Base-by-base conservation (phyloP, 1,140 invertebrate species). In the Tenebrio molitor region DNA sequence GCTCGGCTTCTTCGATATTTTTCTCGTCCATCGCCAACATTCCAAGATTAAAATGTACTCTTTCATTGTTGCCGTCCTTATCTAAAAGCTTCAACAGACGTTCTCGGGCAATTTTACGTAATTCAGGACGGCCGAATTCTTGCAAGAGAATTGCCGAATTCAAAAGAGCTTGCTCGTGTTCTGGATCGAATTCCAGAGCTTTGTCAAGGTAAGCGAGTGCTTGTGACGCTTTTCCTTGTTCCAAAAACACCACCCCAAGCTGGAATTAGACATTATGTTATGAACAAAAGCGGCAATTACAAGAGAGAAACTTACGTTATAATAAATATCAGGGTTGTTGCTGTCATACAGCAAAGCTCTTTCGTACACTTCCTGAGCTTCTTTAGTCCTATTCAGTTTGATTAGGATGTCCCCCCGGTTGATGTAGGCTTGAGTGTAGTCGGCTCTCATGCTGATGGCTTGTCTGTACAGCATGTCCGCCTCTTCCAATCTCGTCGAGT, bases 351-450 rank as follows among this genome's bases (percentile, higher is more conserved):
- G 90, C 15, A 98, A 84, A 0, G 97, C 97, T 81, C 93, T 88
- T 81, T 97, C 95, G 81, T 98, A 99, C 16, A 97, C 95, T 81
- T 97, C 92, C 83, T 96, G 93, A 0, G 97, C 97, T 84, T 98
- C 96, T 80, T 95, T 92, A 2, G 95, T 97, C 72, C 95, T 90
- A 85, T 97, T 97, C 78, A 98, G 86, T 86, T 97, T 98, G 80
- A 99, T 94, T 41, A 98, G 88, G 82, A 99, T 94, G 85, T 98
- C 97, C 0, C 96, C 97, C 58, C 96, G 89, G 85, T 98, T 98
- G 75, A 98, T 98, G 80, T 98, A 98, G 2, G 97, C 97, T 83
- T 98, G 94, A 0, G 96, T 96, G 83, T 98, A 99, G 86, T 99
- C 97, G 8, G 96, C 92, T 74, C 97, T 87, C 97, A 99, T 99